These are phyloP conservation scores for Heterodera filipjevi DNA, from an alignment of 2,888 invertebrate species.

Conservation along the genomic window DNA sequence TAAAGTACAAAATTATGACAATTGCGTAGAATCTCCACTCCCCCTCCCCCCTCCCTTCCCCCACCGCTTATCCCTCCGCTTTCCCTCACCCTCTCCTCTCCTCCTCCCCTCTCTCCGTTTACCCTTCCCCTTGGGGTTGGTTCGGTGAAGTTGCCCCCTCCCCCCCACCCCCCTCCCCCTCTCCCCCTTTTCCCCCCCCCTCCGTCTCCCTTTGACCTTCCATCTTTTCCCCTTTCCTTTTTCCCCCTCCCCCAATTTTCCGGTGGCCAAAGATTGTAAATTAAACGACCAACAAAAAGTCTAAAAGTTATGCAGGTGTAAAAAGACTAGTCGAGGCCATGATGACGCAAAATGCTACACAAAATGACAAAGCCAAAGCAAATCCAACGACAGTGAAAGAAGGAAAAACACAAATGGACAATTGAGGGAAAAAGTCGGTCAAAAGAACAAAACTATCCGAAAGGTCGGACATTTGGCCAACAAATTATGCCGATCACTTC, in stretches of 20 bases:
- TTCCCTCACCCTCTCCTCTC: background rate
- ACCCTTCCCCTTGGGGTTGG: no score
- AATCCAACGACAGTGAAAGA: background rate
- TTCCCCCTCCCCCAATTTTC: background rate
- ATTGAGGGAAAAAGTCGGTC: background rate
- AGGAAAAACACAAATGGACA: background rate
- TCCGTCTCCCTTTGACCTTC: background rate
- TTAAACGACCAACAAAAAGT: background rate
- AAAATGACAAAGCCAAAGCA: background rate
- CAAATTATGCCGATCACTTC: no score
- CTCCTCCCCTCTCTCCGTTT: background rate
- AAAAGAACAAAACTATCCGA: no score
- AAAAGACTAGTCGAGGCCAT: background rate
- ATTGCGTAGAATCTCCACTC: background rate
- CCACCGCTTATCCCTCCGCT: background rate
- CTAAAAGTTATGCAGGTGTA: background rate
- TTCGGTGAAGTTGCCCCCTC: no score
- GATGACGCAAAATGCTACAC: background rate
- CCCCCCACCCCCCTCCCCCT: background rate
- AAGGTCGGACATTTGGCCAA: no score
- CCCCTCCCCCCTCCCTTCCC: background rate
- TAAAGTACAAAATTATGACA: background rate
- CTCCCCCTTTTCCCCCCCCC: background rate
- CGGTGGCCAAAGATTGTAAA: constrained; percentile 11
- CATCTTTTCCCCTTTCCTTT: background rate